A percentile compares a stretch with the other conserved stretches of the same genome.
Conservation (phyloP, 2,888 invertebrate species). For the Lasiommata megera region DNA sequence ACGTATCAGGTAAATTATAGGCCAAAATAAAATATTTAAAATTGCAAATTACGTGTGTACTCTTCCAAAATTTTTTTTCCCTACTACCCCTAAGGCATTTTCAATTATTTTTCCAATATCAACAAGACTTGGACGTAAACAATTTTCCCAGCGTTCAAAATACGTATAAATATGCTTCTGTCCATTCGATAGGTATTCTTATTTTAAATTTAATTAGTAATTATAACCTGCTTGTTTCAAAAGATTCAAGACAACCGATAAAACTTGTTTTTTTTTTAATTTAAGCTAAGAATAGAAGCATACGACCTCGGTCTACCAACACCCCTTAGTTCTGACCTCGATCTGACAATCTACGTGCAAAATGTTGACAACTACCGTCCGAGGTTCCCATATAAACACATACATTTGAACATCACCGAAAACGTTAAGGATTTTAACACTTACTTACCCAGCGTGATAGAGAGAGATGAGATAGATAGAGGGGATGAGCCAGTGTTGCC, state of each 20-base stretch:
- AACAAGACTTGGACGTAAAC: too few species aligned
- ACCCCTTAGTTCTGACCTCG: conserved; percentile 92
- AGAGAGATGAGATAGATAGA: conserved; percentile 92
- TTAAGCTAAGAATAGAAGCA: conserved; percentile 92
- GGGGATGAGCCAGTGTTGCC: conserved; percentile 89
- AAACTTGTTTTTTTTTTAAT: neutral
- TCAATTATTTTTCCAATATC: too few species aligned
- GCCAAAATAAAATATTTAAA: neutral
- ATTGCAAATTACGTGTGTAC: too few species aligned
- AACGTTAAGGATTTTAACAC: conserved; percentile 82
- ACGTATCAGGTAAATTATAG: conserved; percentile 87
- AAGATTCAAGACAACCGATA: neutral
- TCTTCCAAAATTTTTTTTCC: neutral
- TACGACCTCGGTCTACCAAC: conserved; percentile 94
- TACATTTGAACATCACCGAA: conserved; percentile 87
- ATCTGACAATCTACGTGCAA: conserved; percentile 92
- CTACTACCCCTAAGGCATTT: too few species aligned
- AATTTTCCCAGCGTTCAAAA: too few species aligned
- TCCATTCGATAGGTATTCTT: too few species aligned
- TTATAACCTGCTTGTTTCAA: too few species aligned
- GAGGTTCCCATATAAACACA: conserved; percentile 88
- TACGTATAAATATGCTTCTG: too few species aligned
- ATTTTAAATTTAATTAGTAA: too few species aligned
- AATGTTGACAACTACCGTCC: conserved; percentile 95
- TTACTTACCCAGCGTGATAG: conserved; percentile 90